Percentiles rank a stretch among this genome's conserved stretches.
Evolutionary conservation across 2,888 invertebrate species (phyloP).

Genomic region (Philhelius pedissequus): DNA sequence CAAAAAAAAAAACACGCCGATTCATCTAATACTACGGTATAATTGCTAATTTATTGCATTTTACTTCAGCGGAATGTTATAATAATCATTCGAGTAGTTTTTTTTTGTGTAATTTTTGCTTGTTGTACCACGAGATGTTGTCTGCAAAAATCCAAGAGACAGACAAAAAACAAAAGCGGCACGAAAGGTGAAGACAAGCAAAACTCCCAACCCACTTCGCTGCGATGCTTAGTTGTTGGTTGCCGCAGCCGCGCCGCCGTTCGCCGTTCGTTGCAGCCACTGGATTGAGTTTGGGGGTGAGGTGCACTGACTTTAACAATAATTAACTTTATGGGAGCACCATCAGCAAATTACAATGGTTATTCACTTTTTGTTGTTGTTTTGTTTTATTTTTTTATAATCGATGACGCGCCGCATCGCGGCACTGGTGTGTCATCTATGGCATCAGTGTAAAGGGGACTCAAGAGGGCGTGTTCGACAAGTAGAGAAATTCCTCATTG

Average conservation of each 20-base stretch:
- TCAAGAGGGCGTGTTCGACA: background rate
- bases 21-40: conserved; percentile 64
- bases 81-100: conserved; percentile 57
- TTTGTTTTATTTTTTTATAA: conserved; percentile 1
- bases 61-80: conserved; percentile 65
- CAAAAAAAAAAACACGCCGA: conserved; percentile 17
- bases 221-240: background rate
- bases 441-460: background rate
- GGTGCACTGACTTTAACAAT: conserved; percentile 66
- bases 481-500: conserved; percentile 48
- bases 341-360: conserved; percentile 64
- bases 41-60: conserved; percentile 69
- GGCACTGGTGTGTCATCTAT: too few relatives aligned
- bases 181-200: conserved; percentile 59
- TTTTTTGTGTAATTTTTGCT: background rate
- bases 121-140: conserved; percentile 24
- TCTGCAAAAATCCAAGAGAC: conserved; percentile 3
- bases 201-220: conserved; percentile 16
- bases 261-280: background rate
- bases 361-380: conserved; percentile 16
- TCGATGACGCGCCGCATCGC: background rate
- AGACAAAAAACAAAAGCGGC: conserved; percentile 38
- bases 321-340: conserved; percentile 68
- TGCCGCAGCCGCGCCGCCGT: background rate
- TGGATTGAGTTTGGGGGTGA: conserved; percentile 46